Evolutionary conservation across 2,113 vertebrate species (phyloP), one percentile per base, ranked within the genome.

Genomic region (Perca fluviatilis): DNA sequence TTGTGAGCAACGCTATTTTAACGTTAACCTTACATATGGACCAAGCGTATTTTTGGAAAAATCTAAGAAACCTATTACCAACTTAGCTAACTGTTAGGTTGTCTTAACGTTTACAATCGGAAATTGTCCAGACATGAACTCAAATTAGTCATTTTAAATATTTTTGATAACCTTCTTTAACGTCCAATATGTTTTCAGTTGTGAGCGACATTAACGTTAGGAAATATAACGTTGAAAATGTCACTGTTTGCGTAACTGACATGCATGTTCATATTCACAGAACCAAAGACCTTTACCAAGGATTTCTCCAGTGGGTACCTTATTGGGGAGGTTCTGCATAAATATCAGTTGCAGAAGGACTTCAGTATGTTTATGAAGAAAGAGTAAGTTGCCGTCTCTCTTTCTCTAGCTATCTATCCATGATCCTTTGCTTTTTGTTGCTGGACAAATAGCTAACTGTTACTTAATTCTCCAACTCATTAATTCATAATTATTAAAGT

Each of bases 251-350:
- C 3, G 1, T 68, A 50, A 57, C 36, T 47, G 2, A 36, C 51
- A 12, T 16, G 2, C 14, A 30, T 72, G n/a, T 79, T 71, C 18
- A 9, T 89, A 1, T 69, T 88, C 58, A 74, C 92, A 99, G 98
- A 95, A 73, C 95, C 96, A 74, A 95, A 92, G 62, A 95, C 94
- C 11, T 91, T 99, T 86, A 88, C 96, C 46, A 96, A 94, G 85
- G 96, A 96, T 33, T 98, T 99, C 95, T 95, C 96, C 50, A 97
- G 67, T 62, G 98, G 98, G 23, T 99, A 97, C 77, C 95, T 99
- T 0, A 94, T 99, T 74, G 98, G 98, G 83, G 98, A 99, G 90
- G 91, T 99, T 76, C 94, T 99, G 4, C 86, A 97, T 86, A 98
- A 96, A 91, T 97, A 97, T 5, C 94, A 97, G 73, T 93, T 99